Base-by-base conservation (phyloP, 2,888 invertebrate genomes). In the Scaptomyza flava region DNA sequence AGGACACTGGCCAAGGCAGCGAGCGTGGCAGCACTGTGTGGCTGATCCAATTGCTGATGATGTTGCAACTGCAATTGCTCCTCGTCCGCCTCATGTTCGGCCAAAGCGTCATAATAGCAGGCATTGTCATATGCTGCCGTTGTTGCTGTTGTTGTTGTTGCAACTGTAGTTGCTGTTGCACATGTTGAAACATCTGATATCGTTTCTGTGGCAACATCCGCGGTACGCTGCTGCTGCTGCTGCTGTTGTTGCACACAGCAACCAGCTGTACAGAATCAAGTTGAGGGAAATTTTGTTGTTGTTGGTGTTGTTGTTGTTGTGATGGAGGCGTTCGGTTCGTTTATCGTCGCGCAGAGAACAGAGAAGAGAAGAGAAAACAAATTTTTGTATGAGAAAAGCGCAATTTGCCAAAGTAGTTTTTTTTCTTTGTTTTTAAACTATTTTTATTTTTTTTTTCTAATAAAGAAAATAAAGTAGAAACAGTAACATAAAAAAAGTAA, bases 341-440 rank as follows among this genome's bases (percentile, higher is more conserved):
- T 50, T 50, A n/a, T 51, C 70, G 65, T 61, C 42, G 72, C 64
- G 58, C 48, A 68, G 68, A 79, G 81, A 62, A 85, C 81, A 81
- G 84, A 78, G 83, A 82, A 88, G 78, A 83, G 83, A 86, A 87
- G 73, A 87, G 73, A 87, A 89, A 87, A 89, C 83, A 87, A 77
- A 82, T 84, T 84, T 38, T 84, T 38, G 36, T 77, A 87, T 87
- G 85, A 87, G 84, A 86, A 86, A 84, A 94, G 94, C 90, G 89
- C 89, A 75, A 43, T 45, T 82, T 77, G 72, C 64, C 64, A 64
- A 46, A 33, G 20, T 27, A 45, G 9, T 34, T 23, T 61, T 38
- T 47, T 63, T 36, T 72, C 52, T 54, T 64, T 51, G 67, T 63
- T 56, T 0, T 17, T 17, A 17, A 14, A 53, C 36, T 57, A 42